Percentiles rank a stretch among this genome's conserved stretches.
phyloP scores from a whole-genome alignment of 2,888 invertebrate species.

The Campoplex nolae region DNA sequence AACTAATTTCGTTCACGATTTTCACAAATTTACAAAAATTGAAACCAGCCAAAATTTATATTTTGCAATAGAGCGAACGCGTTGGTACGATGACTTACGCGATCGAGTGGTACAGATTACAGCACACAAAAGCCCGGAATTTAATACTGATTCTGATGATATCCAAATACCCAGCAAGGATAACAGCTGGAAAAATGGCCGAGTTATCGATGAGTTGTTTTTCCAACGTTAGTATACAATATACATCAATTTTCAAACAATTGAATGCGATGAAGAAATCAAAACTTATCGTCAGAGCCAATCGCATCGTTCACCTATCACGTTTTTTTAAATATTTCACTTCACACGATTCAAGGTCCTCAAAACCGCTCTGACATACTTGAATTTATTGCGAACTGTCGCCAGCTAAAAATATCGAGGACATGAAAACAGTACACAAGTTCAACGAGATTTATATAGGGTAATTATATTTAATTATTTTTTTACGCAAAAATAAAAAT shows the following conservation, averaged over 20 bases:
- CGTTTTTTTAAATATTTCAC: not conserved
- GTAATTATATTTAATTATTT: too few relatives aligned
- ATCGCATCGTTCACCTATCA: not conserved
- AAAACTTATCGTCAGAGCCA: not conserved
- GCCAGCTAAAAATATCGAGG: constrained; percentile 36
- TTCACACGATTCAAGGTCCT: constrained; percentile 70
- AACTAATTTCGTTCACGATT: not conserved
- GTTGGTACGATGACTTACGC: constrained; percentile 75
- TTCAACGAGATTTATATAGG: not conserved
- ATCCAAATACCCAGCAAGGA: constrained; percentile 73
- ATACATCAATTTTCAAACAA: not conserved
- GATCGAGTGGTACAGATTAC: constrained; percentile 78
- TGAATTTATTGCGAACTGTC: constrained; percentile 75
- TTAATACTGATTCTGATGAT: constrained; percentile 75
- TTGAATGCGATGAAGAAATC: not conserved
- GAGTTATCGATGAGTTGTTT: constrained; percentile 76
- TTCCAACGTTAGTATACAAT: constrained; percentile 73
- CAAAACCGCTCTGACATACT: constrained; percentile 74
- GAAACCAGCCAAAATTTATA: not conserved
- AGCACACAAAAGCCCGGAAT: constrained; percentile 70
- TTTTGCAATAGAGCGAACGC: constrained; percentile 70
- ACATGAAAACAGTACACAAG: not conserved
- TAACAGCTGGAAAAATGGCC: constrained; percentile 79
- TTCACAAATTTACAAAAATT: not conserved
- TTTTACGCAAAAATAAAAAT: too few relatives aligned